Evolutionary conservation across 2,113 vertebrate species (phyloP).

Genomic region (Trachemys scripta): DNA sequence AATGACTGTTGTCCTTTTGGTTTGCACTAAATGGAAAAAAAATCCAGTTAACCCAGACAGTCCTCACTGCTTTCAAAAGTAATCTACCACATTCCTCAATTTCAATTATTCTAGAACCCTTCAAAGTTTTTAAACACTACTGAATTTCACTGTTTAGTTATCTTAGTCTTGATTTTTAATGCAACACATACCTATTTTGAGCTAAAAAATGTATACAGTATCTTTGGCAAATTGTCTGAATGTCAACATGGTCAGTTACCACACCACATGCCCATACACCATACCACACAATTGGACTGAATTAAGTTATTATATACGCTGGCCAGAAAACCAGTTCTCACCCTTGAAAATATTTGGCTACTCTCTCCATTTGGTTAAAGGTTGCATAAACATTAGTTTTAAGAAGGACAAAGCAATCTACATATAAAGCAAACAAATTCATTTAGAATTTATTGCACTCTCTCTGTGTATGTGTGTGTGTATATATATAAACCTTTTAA

Average conservation of each 20-base stretch:
- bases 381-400: constrained; percentile 86
- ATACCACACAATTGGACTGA: constrained; percentile 21
- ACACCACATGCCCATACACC: accelerated
- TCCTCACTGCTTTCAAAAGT: constrained; percentile 29
- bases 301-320: constrained; percentile 28
- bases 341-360: constrained; percentile 78
- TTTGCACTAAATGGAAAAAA: constrained; percentile 74
- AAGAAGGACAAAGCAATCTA: constrained; percentile 81
- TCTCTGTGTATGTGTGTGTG: neutral
- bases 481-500: constrained; percentile 37
- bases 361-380: constrained; percentile 79
- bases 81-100: neutral
- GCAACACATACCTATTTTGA: constrained; percentile 34
- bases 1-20: constrained; percentile 87
- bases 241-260: neutral
- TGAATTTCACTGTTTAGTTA: constrained; percentile 57
- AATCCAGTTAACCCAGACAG: constrained; percentile 37
- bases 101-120: constrained; percentile 58
- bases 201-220: constrained; percentile 3
- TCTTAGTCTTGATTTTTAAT: constrained; percentile 45
- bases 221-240: constrained; percentile 25
- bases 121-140: constrained; percentile 64
- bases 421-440: constrained; percentile 81
- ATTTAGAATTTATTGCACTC: constrained; percentile 81
- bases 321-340: constrained; percentile 75